A percentile compares a stretch with the other conserved stretches of the same genome.
Conservation (phyloP, 2,888 invertebrate genomes). For the Dorcus parallelipipedus region DNA sequence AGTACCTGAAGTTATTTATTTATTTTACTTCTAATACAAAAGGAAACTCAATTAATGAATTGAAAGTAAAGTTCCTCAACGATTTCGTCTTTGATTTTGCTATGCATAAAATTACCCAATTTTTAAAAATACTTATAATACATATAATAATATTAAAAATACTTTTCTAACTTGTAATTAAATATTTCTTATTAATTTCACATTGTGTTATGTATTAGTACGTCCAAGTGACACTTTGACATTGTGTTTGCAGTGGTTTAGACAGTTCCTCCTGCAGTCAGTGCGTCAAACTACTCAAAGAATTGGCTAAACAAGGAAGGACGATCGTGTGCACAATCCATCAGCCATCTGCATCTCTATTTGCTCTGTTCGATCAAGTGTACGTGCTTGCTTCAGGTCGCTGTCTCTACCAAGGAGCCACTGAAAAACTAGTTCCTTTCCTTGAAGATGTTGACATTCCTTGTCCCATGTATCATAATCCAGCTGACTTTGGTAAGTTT, state of each 20-base stretch:
- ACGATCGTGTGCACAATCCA: conserved; percentile 95
- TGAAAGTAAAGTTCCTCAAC: too few relatives aligned
- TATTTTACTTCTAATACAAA: too few relatives aligned
- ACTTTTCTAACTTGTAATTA: too few relatives aligned
- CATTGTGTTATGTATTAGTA: too few relatives aligned
- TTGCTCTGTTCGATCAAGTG: conserved; percentile 86
- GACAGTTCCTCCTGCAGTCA: conserved; percentile 86
- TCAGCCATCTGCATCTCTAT: conserved; percentile 88
- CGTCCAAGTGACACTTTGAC: neutral
- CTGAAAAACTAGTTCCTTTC: conserved; percentile 72
- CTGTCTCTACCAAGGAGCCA: conserved; percentile 83
- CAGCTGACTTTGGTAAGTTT: conserved; percentile 86
- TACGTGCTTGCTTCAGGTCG: conserved; percentile 83
- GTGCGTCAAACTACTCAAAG: conserved; percentile 75
- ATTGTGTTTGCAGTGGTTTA: conserved; percentile 60
- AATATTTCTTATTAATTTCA: too few relatives aligned
- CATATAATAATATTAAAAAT: too few relatives aligned
- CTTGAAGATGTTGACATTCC: conserved; percentile 68
- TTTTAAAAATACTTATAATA: too few relatives aligned
- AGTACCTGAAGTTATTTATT: too few relatives aligned
- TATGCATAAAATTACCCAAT: too few relatives aligned
- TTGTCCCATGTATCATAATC: conserved; percentile 93
- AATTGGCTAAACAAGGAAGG: conserved; percentile 75
- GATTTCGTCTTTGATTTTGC: too few relatives aligned
- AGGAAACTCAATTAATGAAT: too few relatives aligned